Base-by-base conservation (phyloP, 2,797 vertebrate species). In the Nasua narica region DNA sequence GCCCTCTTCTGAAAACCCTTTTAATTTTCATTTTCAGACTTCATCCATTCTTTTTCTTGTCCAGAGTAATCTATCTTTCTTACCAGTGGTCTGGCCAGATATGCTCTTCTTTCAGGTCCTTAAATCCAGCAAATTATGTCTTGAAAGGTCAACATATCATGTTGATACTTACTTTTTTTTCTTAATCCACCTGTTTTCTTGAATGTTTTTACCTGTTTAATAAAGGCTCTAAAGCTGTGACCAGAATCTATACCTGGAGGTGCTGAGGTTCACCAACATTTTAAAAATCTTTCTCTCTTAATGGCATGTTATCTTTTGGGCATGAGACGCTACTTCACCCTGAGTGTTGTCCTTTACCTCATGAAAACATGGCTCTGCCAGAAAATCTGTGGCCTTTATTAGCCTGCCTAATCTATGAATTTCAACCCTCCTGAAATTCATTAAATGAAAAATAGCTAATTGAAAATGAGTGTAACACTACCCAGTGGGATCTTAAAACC, bases 371-470 rank as follows among this genome's bases (percentile, higher is more conserved):
- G 50, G 62, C 25, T 54, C n/a, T 83, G 29, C 52, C 35, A 62
- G 52, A 95, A 78, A 0, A 16, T 54, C 85, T 83, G 5, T 76
- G 58, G 69, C 43, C 72, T 94, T 94, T 40, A 65, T 89, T 96
- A 95, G 60, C 60, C 62, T 88, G 54, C 18, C 56, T 82, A 62
- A 78, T 94, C 52, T 90, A 69, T 74, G 43, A 93, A 87, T 88
- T 56, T 58, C 82, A 97, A 76, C 48, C 48, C 40, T 93, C 35
- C 78, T 94, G 74, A 95, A 97, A 96, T 95, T 83, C 72, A 92
- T 96, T 95, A 90, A 84, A 96, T n/a, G 37, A 79, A 87, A 94
- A 95, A 23, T 21, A 86, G 43, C 46, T 92, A 97, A 95, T 90
- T 97, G 77, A 93, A 97, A 97, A 95, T 83, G 37, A 95, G 88